Conservation (phyloP, 2,888 invertebrate species). For the Eulithis testata region DNA sequence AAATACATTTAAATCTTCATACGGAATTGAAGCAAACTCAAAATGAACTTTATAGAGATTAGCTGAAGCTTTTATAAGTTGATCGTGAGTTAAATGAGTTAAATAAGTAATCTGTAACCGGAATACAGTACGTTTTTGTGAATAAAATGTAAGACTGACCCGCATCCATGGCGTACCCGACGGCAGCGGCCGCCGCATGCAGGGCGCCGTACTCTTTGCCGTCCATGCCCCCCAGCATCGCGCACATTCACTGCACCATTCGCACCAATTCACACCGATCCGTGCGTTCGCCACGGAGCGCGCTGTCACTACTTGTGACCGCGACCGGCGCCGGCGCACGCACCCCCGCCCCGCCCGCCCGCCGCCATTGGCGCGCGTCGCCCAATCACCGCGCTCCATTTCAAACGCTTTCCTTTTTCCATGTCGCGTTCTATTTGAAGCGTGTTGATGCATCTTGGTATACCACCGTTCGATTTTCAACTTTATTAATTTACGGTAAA, state of each 20-base stretch:
- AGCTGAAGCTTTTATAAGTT: too few species aligned
- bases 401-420: conserved; percentile 80
- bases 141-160: conserved; percentile 53
- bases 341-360: conserved; percentile 59
- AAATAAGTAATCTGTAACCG: too few species aligned
- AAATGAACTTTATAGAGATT: too few species aligned
- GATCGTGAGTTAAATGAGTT: too few species aligned
- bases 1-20: too few species aligned
- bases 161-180: conserved; percentile 73
- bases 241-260: conserved; percentile 59
- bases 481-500: conserved; percentile 27
- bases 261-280: conserved; percentile 42
- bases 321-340: conserved; percentile 57
- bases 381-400: conserved; percentile 82
- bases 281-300: conserved; percentile 54
- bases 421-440: conserved; percentile 81
- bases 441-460: conserved; percentile 71
- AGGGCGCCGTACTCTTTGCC: conserved; percentile 82
- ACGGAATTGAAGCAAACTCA: too few species aligned
- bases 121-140: too few species aligned
- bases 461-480: conserved; percentile 40
- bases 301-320: conserved; percentile 56
- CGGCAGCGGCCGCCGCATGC: conserved; percentile 78
- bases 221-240: conserved; percentile 80
- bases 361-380: conserved; percentile 76